Evolutionary conservation across 2,113 vertebrate species (phyloP).

Genomic region (Xiphophorus couchianus): DNA sequence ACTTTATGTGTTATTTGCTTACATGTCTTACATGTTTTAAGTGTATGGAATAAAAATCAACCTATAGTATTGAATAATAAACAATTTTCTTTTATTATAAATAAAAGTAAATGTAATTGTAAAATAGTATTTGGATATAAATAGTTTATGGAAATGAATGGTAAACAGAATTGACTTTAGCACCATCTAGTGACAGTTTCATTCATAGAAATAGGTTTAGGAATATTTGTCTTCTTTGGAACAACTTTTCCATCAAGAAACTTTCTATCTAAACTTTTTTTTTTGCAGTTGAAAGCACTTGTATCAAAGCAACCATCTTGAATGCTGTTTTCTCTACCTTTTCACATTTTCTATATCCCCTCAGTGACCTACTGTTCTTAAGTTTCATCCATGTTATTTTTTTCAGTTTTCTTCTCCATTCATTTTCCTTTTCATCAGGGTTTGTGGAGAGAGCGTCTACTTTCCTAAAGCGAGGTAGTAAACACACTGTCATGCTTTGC

Average conservation of each 20-base stretch:
- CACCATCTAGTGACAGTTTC: conserved; percentile 55
- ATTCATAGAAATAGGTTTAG: background rate
- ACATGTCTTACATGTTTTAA: background rate
- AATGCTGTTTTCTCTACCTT: conserved; percentile 13
- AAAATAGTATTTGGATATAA: background rate
- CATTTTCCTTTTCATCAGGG: conserved; percentile 88
- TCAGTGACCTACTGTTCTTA: conserved; percentile 39
- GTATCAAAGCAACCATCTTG: background rate
- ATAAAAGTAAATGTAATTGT: background rate
- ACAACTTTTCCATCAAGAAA: background rate
- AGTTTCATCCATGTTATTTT: conserved; percentile 55
- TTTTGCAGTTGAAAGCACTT: background rate
- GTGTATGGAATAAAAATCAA: no score
- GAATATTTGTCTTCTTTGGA: background rate
- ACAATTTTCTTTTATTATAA: background rate
- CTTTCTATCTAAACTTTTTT: background rate
- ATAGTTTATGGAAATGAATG: background rate
- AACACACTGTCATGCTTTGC: conserved; percentile 76
- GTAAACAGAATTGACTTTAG: background rate
- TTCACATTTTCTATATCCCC: conserved; percentile 21
- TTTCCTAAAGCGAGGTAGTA: conserved; percentile 94
- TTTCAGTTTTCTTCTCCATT: conserved; percentile 76
- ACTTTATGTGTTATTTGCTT: background rate
- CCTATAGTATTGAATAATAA: no score
- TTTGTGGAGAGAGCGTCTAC: conserved; percentile 88